Base-by-base conservation (phyloP, 2,888 invertebrate species). In the Aleiodes leptofemur region DNA sequence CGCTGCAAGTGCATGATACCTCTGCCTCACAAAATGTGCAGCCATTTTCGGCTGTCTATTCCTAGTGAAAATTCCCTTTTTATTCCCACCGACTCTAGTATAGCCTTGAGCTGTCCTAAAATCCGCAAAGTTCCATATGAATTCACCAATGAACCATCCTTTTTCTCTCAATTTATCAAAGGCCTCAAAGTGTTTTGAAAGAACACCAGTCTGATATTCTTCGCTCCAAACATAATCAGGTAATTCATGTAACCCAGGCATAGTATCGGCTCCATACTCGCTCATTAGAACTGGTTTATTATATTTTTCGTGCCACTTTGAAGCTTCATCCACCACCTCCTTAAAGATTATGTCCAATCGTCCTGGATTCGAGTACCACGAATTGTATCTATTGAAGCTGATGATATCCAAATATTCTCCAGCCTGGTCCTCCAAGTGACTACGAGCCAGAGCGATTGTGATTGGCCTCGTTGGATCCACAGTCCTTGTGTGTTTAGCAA, bases 41-140 rank as follows among this genome's bases (percentile, higher is more conserved):
- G 95, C 93, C 74, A 95, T 93, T 89, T 98, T 98, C 0, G 98
- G 98, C 87, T 98, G 96, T 7, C 98, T 92, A 69, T 94, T 93
- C 48, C 98, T 92, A 0, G 98, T 98, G 88, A 98, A 96, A 72
- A 98, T 92, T 14, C 97, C 97, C 88, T 97, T 97, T 86, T 94
- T 95, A 89, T 97, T 97, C 16, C 97, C 97, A 1, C 95, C 95
- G n/a, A 96, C 96, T 83, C 97, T 91, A 0, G 93, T 95, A 80
- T 92, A 93, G 8, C 93, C 96, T 96, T 87, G 2, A 69, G 94
- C 95, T 9, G 99, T 99, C 90, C 97, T 96, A 86, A 99, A 99
- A 89, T 99, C 99, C 0, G 99, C 99, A 90, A 99, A 99, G 90
- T 99, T 99, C 99, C 99, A 99, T 59, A 98, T 96, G 91, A 98